Evolutionary conservation across 2,797 vertebrate genomes (phyloP).

Genomic region (Megaceryle alcyon): DNA sequence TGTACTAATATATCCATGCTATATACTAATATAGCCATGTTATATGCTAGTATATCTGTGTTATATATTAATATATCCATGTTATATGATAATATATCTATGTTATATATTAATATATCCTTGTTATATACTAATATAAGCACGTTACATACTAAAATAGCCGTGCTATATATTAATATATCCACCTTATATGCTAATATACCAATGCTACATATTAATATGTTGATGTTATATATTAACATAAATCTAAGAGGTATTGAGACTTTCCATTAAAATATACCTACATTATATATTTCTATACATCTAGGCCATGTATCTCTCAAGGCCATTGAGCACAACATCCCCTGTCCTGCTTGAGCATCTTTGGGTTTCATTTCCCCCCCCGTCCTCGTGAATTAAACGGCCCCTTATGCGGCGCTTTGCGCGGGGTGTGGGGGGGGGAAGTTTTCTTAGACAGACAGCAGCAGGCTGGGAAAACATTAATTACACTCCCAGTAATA

Average conservation of each 20-base stretch:
- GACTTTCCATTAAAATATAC: too few species aligned
- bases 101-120: not conserved
- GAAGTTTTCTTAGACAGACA: not conserved
- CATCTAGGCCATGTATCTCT: not conserved
- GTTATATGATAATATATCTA: not conserved
- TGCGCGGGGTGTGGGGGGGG: fast-evolving
- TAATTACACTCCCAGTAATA: not conserved
- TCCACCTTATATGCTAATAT: too few species aligned
- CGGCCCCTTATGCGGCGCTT: not conserved
- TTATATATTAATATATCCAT: too few species aligned
- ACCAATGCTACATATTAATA: too few species aligned
- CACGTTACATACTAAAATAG: too few species aligned
- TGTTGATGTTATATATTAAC: too few species aligned
- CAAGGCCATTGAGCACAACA: fast-evolving
- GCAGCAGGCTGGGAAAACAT: not conserved
- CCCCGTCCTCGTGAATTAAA: not conserved
- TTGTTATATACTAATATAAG: not conserved
- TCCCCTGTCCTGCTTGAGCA: not conserved
- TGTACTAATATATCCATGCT: too few species aligned
- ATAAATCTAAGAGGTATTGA: too few species aligned
- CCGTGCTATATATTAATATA: too few species aligned
- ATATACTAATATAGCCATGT: too few species aligned
- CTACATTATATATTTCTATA: not conserved
- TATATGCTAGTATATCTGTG: too few species aligned
- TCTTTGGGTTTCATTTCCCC: not conserved